Evolutionary conservation across 1,140 invertebrate species (phyloP), one percentile per base, ranked within the genome.

Genomic region (Saccostrea echinata): DNA sequence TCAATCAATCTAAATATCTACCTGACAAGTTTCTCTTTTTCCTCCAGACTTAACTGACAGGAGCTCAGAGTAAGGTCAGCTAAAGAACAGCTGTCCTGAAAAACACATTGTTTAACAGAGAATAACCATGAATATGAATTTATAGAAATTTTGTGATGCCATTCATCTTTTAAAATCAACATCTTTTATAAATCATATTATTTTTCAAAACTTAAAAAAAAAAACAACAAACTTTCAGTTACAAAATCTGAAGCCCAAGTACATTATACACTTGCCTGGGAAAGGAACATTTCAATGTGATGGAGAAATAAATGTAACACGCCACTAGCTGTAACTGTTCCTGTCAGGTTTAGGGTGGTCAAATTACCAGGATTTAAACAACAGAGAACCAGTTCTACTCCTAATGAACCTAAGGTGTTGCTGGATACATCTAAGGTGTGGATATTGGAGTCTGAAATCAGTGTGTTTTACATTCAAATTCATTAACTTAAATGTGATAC

Each of bases 331-430:
- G 86, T 30, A 51, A 90, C 35, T 21, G 89, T 92, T 21, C 88
- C 71, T 3, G 81, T 57, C 18, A 93, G 55, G 68, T 89, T 85
- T 13, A 92, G 68, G 21, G 18, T 81, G 27, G 80, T 55, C 21
- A 92, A 9, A 27, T 68, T 87, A 27, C 43, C 27, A 0, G 84
- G 64, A 80, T 90, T 90, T 3, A 92, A 18, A 80, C 90, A 90
- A 55, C 89, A 90, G 18, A 93, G 81, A 27, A 93, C 85, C 51
- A 91, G 33, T 43, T 92, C 91, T 18, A 92, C 83, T n/a, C 92
- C 92, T 8, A 90, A 84, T 24, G 88, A 82, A n/a, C 88, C 91
- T 81, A 93, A 89, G 18, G 84, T 86, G 76, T 93, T 93, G 43
- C 84, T 43, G 18, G 92, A 92, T 2, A 93, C 68, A 82, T 92